Evolutionary conservation across 2,888 invertebrate species (phyloP).

Genomic region (Xestia xanthographa): DNA sequence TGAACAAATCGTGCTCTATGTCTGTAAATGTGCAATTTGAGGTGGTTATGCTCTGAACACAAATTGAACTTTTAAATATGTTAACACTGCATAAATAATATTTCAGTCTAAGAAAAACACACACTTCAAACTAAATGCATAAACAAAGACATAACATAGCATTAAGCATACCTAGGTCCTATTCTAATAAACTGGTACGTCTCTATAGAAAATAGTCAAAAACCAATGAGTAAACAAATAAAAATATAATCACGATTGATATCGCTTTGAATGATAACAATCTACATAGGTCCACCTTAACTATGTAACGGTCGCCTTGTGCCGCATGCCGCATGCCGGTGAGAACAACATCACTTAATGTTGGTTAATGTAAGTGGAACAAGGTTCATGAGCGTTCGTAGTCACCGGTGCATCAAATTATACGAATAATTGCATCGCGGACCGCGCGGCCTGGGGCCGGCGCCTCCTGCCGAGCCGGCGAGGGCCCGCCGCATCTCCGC

Average conservation of each 20-base stretch:
- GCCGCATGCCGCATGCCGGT: constrained; percentile 63
- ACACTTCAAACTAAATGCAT: constrained; percentile 1
- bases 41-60: constrained; percentile 75
- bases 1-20: constrained; percentile 82
- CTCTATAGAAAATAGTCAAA: constrained; percentile 1
- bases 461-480: constrained; percentile 33
- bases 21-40: constrained; percentile 81
- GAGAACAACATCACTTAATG: constrained; percentile 79
- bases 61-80: constrained; percentile 75
- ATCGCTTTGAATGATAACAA: constrained; percentile 47
- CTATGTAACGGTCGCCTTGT: constrained; percentile 81
- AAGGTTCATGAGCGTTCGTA: constrained; percentile 88
- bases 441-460: constrained; percentile 50
- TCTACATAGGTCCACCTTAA: constrained; percentile 43
- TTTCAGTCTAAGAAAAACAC: constrained; percentile 21
- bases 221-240: constrained; percentile 14
- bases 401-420: constrained; percentile 82
- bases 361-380: constrained; percentile 87
- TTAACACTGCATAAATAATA: constrained; percentile 59
- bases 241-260: constrained; percentile 55
- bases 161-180: background rate
- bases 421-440: constrained; percentile 76
- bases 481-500: constrained; percentile 70
- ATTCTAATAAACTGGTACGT: constrained; percentile 11
- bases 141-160: constrained; percentile 23